Conservation (phyloP, 2,113 vertebrate species). For the Hymenochirus boettgeri region DNA sequence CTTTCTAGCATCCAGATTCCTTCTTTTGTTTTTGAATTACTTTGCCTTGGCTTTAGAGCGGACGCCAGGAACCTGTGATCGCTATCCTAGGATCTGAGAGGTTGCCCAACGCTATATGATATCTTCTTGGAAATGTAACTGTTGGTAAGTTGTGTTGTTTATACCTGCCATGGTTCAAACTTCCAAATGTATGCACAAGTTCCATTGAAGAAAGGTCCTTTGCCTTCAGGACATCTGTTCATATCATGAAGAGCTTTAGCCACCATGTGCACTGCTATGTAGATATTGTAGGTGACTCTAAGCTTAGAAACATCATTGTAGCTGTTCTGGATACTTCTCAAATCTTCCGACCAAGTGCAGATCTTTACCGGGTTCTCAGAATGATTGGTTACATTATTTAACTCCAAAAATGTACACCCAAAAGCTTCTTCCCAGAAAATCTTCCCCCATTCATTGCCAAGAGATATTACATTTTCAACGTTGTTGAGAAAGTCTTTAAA, state of each 20-base stretch:
- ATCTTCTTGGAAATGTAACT: too few relatives aligned
- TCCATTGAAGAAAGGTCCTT: slow-evolving; percentile 12
- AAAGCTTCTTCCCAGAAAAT: slow-evolving; percentile 30
- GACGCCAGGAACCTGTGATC: too few relatives aligned
- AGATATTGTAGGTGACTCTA: slow-evolving; percentile 18
- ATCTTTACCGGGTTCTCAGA: neutral
- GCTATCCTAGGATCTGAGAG: too few relatives aligned
- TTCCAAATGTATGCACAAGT: slow-evolving; percentile 1
- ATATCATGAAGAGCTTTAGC: slow-evolving; percentile 51
- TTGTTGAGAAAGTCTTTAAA: slow-evolving; percentile 27
- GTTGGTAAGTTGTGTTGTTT: too few relatives aligned
- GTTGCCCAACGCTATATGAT: too few relatives aligned
- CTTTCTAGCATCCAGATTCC: too few relatives aligned
- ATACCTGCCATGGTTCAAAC: slow-evolving; percentile 31
- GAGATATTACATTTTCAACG: slow-evolving; percentile 5
- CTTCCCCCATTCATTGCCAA: slow-evolving; percentile 10
- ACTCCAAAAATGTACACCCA: slow-evolving; percentile 6
- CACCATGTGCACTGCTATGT: slow-evolving; percentile 48
- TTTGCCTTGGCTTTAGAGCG: too few relatives aligned
- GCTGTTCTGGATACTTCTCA: neutral
- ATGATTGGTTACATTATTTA: neutral
- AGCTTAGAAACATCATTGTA: slow-evolving; percentile 16
- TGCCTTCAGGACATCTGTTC: neutral
- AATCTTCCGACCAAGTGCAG: slow-evolving; percentile 6
- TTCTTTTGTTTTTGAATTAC: too few relatives aligned